phyloP scores from a whole-genome alignment of 2,113 vertebrate genomes.

The Galemys pyrenaicus region DNA sequence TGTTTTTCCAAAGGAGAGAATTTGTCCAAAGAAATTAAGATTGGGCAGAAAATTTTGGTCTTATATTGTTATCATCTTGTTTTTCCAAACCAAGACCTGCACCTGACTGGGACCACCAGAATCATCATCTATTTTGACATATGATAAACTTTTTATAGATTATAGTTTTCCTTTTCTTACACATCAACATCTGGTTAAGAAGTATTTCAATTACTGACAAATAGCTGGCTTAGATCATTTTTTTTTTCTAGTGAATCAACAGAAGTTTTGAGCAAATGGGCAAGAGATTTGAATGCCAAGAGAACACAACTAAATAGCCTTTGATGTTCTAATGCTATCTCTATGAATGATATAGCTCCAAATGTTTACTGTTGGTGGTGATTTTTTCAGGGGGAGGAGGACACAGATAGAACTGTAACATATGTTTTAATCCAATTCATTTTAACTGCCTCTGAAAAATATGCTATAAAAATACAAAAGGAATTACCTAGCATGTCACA shows the following conservation, averaged over 20 bases:
- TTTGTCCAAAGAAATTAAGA: not conserved
- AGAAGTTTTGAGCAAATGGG: not conserved
- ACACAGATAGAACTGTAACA: not conserved
- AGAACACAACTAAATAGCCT: not conserved
- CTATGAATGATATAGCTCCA: not conserved
- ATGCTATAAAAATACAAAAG: not conserved
- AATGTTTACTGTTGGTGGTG: not conserved
- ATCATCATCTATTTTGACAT: not conserved
- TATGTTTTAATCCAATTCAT: not conserved
- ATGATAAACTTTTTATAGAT: not conserved
- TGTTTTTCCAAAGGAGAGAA: not conserved
- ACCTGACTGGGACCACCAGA: not conserved
- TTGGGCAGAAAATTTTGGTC: not conserved
- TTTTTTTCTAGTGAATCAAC: not conserved
- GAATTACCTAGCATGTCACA: not conserved
- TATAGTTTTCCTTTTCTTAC: not conserved
- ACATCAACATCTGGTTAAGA: not conserved
- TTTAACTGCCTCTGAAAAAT: not conserved
- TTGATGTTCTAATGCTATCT: not conserved
- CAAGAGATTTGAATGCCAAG: not conserved
- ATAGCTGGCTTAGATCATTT: not conserved
- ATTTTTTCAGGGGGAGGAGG: rapidly evolving
- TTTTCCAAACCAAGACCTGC: not conserved
- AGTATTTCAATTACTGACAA: slow-evolving; percentile 14
- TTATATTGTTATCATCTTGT: not conserved